Evolutionary conservation across 2,113 vertebrate species (phyloP).

Genomic region (Loxodonta africana): DNA sequence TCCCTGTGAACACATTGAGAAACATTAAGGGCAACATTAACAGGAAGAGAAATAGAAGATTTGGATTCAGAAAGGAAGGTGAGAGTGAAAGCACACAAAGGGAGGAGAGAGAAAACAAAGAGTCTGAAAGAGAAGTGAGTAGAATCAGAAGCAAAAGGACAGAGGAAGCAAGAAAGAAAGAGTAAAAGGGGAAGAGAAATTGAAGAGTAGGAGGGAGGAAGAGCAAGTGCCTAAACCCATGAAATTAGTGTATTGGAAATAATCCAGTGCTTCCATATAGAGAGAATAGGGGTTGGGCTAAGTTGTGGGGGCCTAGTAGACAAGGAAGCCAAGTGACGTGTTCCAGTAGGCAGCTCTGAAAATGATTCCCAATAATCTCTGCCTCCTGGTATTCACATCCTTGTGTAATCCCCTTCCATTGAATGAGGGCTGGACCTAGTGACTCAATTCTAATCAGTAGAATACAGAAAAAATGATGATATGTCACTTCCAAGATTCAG

Average conservation of each 20-base stretch:
- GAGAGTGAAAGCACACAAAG: neutral
- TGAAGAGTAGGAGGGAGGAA: conserved; percentile 75
- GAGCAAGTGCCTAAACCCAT: conserved; percentile 63
- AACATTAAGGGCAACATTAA: neutral
- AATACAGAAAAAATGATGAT: neutral
- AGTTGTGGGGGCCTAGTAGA: neutral
- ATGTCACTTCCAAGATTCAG: conserved; percentile 32
- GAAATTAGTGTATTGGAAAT: conserved; percentile 68
- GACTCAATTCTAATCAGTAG: conserved; percentile 47
- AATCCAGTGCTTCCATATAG: conserved; percentile 41
- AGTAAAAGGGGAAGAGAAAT: conserved; percentile 83
- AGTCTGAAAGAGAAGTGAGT: conserved; percentile 65
- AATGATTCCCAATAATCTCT: neutral
- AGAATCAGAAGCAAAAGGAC: conserved; percentile 36
- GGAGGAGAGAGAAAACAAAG: neutral
- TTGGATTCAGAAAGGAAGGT: neutral
- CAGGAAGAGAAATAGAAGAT: neutral
- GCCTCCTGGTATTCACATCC: neutral
- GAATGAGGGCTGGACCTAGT: neutral
- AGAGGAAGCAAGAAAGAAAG: conserved; percentile 78
- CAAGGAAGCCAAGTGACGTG: conserved; percentile 42
- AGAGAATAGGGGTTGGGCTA: conserved; percentile 58
- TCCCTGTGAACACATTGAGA: conserved; percentile 37
- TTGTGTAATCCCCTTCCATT: neutral
- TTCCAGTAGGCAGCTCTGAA: neutral